Percentiles rank a stretch among this genome's conserved stretches.
Conservation (phyloP, 2,888 invertebrate species). For the Epicampocera succincta region DNA sequence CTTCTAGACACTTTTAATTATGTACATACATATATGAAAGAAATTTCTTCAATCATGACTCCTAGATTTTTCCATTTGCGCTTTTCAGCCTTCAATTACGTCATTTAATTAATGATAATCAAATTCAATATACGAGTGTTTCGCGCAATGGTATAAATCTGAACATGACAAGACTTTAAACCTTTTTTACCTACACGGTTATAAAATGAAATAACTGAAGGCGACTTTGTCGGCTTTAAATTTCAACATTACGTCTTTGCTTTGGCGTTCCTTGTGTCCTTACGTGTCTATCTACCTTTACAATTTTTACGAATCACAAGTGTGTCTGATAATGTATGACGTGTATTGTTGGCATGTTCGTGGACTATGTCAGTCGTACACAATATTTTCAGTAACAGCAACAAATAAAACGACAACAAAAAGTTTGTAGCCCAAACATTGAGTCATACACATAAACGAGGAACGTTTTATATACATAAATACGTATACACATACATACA, state of each 20-base stretch:
- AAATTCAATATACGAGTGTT: no score
- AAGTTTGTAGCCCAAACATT: constrained; percentile 50
- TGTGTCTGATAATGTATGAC: constrained; percentile 67
- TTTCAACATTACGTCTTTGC: not conserved
- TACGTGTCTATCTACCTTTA: constrained; percentile 9
- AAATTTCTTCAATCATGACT: no score
- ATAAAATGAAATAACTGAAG: no score
- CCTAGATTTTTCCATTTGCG: no score
- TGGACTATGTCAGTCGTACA: constrained; percentile 72
- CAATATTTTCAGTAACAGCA: constrained; percentile 47
- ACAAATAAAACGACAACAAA: constrained; percentile 54
- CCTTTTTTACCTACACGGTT: no score
- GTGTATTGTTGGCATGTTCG: constrained; percentile 49
- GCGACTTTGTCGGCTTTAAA: no score
- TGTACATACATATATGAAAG: no score
- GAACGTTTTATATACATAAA: not conserved
- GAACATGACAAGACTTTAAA: no score
- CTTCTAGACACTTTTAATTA: no score
- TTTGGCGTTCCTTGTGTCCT: not conserved
- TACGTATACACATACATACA: constrained; percentile 11
- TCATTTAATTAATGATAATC: no score
- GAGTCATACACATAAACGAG: constrained; percentile 20
- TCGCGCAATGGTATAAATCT: no score
- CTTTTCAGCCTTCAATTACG: no score
- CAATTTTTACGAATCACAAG: constrained; percentile 44